A percentile compares a stretch with the other conserved stretches of the same genome.
These are phyloP conservation scores for Melanotaenia pygmaea DNA, from an alignment of 2,797 vertebrate genomes.

Conservation along the genomic window DNA sequence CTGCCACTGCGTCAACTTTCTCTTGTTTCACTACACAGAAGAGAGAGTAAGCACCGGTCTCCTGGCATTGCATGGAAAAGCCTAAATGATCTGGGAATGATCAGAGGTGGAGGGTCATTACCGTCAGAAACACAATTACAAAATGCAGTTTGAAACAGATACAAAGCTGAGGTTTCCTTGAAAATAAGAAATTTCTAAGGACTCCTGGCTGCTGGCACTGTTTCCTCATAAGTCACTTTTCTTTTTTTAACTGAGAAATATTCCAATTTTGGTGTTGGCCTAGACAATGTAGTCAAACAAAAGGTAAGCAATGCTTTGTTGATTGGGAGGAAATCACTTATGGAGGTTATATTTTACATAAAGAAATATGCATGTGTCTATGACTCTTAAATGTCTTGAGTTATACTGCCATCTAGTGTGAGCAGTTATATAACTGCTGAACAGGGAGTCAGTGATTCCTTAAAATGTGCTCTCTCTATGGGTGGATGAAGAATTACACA, in stretches of 20 bases:
- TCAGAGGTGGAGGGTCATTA: slow-evolving; percentile 23
- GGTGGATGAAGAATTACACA: slow-evolving; percentile 32
- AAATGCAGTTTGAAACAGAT: slow-evolving; percentile 1
- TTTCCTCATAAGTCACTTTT: slow-evolving; percentile 2
- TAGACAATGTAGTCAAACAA: background rate
- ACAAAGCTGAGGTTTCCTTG: slow-evolving; percentile 39
- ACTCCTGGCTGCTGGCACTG: background rate
- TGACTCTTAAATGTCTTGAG: slow-evolving; percentile 3
- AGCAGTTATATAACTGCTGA: background rate
- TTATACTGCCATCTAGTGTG: slow-evolving; percentile 36
- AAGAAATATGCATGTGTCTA: background rate
- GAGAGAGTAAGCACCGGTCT: slow-evolving; percentile 17
- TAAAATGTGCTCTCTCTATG: slow-evolving; percentile 15
- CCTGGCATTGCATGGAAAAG: slow-evolving; percentile 29
- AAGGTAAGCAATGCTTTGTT: background rate
- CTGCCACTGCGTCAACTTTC: slow-evolving; percentile 13
- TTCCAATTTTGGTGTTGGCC: background rate
- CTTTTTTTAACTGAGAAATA: background rate
- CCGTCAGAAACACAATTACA: background rate
- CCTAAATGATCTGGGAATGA: slow-evolving; percentile 48
- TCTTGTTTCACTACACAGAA: slow-evolving; percentile 29
- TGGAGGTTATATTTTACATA: background rate
- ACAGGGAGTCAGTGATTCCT: background rate
- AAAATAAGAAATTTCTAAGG: slow-evolving; percentile 22
- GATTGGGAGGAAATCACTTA: background rate